phyloP scores from a whole-genome alignment of 2,888 invertebrate genomes.

The Standfussiana lucernea region DNA sequence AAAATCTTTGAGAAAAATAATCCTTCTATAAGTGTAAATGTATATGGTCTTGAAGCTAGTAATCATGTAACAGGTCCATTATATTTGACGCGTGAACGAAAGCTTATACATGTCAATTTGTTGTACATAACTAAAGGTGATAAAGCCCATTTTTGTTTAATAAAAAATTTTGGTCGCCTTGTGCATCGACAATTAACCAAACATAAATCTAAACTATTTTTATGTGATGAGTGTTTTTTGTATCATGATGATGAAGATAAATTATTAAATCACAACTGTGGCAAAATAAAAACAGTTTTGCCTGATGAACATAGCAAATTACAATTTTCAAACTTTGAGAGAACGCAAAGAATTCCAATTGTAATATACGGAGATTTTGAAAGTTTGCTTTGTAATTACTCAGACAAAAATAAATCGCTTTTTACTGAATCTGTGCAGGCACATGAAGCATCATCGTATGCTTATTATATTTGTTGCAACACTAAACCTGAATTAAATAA shows the following conservation, averaged over 20 bases:
- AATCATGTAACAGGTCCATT: constrained; percentile 2
- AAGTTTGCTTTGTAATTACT: not conserved
- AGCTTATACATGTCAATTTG: constrained; percentile 3
- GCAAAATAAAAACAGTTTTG: constrained; percentile 6
- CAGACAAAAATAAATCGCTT: constrained; percentile 13
- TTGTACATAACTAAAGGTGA: not conserved
- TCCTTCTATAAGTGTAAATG: no score
- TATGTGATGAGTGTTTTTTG: constrained; percentile 6
- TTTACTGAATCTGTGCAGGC: constrained; percentile 10
- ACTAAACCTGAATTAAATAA: constrained; percentile 16
- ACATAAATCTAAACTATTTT: constrained; percentile 1
- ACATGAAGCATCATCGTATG: constrained; percentile 7
- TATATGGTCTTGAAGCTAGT: constrained; percentile 4
- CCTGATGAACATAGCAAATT: constrained; percentile 2
- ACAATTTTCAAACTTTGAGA: constrained; percentile 10
- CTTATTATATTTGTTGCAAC: no score
- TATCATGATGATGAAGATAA: not conserved
- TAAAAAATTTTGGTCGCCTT: constrained; percentile 2
- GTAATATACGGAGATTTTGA: constrained; percentile 3
- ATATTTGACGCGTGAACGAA: not conserved
- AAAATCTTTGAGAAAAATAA: not conserved
- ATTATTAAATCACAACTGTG: constrained; percentile 10
- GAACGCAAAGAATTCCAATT: constrained; percentile 13
- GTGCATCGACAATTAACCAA: not conserved
- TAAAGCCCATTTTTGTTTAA: constrained; percentile 13